Base-by-base conservation (phyloP, 2,888 invertebrate species). In the Laspeyria flexula region DNA sequence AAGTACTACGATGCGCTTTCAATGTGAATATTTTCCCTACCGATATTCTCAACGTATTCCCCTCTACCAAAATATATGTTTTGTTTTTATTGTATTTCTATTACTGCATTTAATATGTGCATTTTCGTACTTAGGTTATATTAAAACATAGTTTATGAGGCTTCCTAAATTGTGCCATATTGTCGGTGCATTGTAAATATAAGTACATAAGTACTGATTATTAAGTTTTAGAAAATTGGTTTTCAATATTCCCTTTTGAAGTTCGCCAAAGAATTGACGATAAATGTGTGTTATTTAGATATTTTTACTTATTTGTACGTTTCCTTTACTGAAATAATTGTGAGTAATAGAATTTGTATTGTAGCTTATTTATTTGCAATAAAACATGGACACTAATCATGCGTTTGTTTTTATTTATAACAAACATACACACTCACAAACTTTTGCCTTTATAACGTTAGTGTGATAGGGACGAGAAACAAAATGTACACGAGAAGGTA, bases 331-430 rank as follows among this genome's bases (percentile, higher is more conserved):
- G 57, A 65, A 60, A 66, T 69, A 65, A 70, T 68, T 79, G 75
- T 78, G 79, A 79, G 73, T 75, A 71, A 78, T 71, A 73, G 72
- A 60, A 73, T 73, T 71, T 78, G 77, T 80, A 84, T 75, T 79
- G 69, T 85, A 86, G 83, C 72, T 77, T 87, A 88, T 88, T 88
- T 88, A 88, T 87, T 87, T 86, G 76, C 84, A 86, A 81, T 86
- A 86, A 82, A 76, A 73, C 61, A 69, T 60, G 50, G 45, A 71
- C 45, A 64, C 69, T 21, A 21, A 3, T 3, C 21, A 21, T 2
- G 5, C 21, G 2, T 21, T 21, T 21, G 5, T 21, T 21, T 21
- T 21, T 21, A n/a, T 21, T 3, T 3, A 21, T 21, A 21, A 21
- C 21, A 3, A 21, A 21, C 21, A 5, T n/a, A n/a, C n/a, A n/a